Evolutionary conservation across 2,888 invertebrate genomes (phyloP).

Genomic region (Sesamia inferens): DNA sequence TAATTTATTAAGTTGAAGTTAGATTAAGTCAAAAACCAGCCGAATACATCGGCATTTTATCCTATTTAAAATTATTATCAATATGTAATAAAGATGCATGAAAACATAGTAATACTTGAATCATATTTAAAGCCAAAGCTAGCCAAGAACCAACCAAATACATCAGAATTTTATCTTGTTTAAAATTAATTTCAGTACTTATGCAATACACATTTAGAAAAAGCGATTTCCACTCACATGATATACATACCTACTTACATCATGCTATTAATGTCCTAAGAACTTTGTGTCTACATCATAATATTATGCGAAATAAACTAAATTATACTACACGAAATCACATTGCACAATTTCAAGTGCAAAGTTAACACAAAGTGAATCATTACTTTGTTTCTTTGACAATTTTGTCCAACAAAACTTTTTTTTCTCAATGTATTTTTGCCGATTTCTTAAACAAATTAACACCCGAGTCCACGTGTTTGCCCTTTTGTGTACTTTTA

Average conservation of each 20-base stretch:
- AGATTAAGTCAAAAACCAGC: not conserved
- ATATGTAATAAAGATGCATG: not conserved
- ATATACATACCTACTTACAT: not conserved
- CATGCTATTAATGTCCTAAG: not conserved
- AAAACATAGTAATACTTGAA: not conserved
- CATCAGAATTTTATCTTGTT: too few relatives aligned
- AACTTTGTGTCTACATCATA: too few relatives aligned
- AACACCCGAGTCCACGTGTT: constrained; percentile 83
- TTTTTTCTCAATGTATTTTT: constrained; percentile 60
- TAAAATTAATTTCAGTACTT: too few relatives aligned
- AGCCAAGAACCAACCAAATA: too few relatives aligned
- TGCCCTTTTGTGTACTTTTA: constrained; percentile 85
- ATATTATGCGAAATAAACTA: too few relatives aligned
- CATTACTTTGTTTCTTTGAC: constrained; percentile 65
- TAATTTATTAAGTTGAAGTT: not conserved
- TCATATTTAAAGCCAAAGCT: too few relatives aligned
- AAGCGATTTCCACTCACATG: too few relatives aligned
- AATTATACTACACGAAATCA: not conserved
- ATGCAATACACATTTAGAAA: too few relatives aligned
- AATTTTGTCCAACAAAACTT: constrained; percentile 57
- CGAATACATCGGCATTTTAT: not conserved
- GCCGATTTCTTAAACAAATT: constrained; percentile 83
- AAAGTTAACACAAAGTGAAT: constrained; percentile 21
- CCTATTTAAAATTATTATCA: not conserved
- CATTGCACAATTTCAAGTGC: constrained; percentile 18